A percentile compares a stretch with the other conserved stretches of the same genome.
phyloP scores from a whole-genome alignment of 2,797 vertebrate species.

The Rallus crepitans region DNA sequence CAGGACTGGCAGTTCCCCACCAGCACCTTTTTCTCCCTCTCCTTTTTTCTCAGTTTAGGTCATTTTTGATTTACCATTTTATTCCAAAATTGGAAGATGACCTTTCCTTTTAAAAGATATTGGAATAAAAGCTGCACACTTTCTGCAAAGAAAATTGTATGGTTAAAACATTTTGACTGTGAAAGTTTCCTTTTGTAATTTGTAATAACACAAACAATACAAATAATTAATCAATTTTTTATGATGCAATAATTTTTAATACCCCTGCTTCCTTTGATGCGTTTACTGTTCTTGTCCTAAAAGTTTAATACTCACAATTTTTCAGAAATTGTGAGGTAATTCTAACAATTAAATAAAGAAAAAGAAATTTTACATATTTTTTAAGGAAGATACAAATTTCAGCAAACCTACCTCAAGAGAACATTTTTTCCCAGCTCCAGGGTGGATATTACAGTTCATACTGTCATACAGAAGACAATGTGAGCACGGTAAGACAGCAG shows the following conservation, averaged over 20 bases:
- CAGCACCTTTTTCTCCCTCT: neutral
- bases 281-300: neutral
- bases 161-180: neutral
- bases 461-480: neutral
- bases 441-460: neutral
- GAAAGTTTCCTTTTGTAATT: neutral
- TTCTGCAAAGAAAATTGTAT: neutral
- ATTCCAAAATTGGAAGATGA: neutral
- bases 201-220: too few relatives aligned
- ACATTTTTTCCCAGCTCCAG: neutral
- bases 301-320: neutral
- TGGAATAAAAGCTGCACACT: neutral
- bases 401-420: neutral
- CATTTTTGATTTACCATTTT: neutral
- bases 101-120: neutral
- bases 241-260: neutral
- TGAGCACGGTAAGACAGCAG: neutral
- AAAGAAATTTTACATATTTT: neutral
- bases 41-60: neutral
- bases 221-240: too few relatives aligned
- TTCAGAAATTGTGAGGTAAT: neutral
- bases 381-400: neutral
- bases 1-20: neutral
- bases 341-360: neutral
- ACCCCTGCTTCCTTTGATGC: neutral